Conservation (phyloP, 2,888 invertebrate genomes). For the Lasioglossum lativentre region DNA sequence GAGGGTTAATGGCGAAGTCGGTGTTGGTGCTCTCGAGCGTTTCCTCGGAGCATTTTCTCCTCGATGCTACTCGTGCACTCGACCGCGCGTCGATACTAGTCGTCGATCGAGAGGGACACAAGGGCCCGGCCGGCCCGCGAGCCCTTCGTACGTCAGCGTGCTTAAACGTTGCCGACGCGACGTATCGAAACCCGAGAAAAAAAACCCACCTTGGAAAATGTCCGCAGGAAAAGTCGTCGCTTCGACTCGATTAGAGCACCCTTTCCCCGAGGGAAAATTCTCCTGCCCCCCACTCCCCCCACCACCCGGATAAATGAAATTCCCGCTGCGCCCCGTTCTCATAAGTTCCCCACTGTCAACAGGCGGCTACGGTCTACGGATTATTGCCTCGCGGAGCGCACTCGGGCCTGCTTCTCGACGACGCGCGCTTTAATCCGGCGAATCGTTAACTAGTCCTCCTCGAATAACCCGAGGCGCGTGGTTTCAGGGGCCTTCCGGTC, state of each 20-base stretch:
- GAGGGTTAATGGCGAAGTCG: slow-evolving; percentile 50
- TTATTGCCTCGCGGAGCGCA: slow-evolving; percentile 5
- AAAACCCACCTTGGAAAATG: neutral
- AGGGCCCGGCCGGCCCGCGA: slow-evolving; percentile 29
- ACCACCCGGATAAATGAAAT: neutral
- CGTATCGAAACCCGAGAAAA: neutral
- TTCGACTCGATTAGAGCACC: neutral
- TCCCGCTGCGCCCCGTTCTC: neutral
- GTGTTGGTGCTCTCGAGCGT: slow-evolving; percentile 46
- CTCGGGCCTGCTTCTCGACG: neutral
- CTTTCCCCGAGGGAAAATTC: neutral
- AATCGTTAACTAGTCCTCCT: slow-evolving; percentile 5
- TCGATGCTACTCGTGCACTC: slow-evolving; percentile 21
- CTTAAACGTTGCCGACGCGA: slow-evolving; percentile 42
- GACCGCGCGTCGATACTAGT: slow-evolving; percentile 60
- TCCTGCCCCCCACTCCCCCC: neutral
- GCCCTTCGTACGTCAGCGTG: slow-evolving; percentile 54
- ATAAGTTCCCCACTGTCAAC: slow-evolving; percentile 2
- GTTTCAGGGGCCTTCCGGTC: neutral
- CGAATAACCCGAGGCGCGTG: slow-evolving; percentile 2
- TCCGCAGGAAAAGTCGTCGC: neutral
- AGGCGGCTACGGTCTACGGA: neutral
- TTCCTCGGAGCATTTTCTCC: slow-evolving; percentile 44
- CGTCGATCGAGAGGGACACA: slow-evolving; percentile 33
- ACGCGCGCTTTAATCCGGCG: slow-evolving; percentile 10